Base-by-base conservation (phyloP, 2,113 vertebrate species). In the Colossoma macropomum region DNA sequence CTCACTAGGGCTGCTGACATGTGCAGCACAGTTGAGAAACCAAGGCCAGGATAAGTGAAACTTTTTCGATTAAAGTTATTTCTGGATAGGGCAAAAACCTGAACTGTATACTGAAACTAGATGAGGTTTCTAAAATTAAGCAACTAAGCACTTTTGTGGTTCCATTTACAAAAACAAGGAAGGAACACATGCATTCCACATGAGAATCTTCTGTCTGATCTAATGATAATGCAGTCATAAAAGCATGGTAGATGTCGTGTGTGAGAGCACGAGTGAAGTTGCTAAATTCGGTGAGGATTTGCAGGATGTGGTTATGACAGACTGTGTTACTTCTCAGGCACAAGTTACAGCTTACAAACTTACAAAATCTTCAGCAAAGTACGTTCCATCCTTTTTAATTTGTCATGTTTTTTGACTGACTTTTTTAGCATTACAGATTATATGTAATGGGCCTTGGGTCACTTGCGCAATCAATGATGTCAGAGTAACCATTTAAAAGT, bases 161-260 rank as follows among this genome's bases (percentile, higher is more conserved):
- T 71, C 30, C 38, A 32, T 28, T 19, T 78, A 52, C 34, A 77
- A 80, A 72, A 62, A 19, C 21, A 77, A 32, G 19, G 32, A 23
- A 15, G 23, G 62, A 65, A 72, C 68, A 74, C 48, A 83, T 75
- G 50, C 54, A 38, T 75, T 54, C 62, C 79, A 77, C 63, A 79
- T 83, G 77, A n/a, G 25, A 19, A 30, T 38, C 6, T 77, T 66
- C 62, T 7, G 0, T 70, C 16, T 62, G 59, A 71, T 27, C 7
- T 59, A 50, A 28, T 52, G n/a, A 66, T 52, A 34, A 16, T 75
- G n/a, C 81, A 25, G 13, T 74, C 79, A 41, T 60, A 32, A 62
- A 81, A 13, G 28, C 12, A 6, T 11, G 34, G 13, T 45, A n/a
- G 34, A 25, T n/a, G 12, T 69, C 34, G 11, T 25, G 38, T 9